Conservation (phyloP, 2,797 vertebrate genomes). For the Enteromius paludinosus region DNA sequence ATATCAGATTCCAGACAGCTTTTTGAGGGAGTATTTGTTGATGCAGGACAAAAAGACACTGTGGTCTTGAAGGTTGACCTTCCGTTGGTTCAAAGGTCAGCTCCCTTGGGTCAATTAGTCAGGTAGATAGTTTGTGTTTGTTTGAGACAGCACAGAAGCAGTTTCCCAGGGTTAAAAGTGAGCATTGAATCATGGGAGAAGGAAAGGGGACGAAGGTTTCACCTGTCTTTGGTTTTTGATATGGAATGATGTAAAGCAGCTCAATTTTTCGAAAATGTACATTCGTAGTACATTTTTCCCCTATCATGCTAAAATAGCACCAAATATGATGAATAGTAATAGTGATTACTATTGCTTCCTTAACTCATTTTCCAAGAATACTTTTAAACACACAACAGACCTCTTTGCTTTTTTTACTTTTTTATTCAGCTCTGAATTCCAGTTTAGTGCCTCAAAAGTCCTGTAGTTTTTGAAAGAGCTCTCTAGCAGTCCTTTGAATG, state of each 20-base stretch:
- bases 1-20: background rate
- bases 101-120: slow-evolving; percentile 41
- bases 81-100: slow-evolving; percentile 27
- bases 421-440: background rate
- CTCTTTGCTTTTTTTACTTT: background rate
- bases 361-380: background rate
- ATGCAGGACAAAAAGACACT: slow-evolving; percentile 28
- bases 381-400: background rate
- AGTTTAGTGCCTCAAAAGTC: background rate
- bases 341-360: background rate
- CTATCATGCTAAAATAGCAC: background rate
- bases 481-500: background rate
- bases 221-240: slow-evolving; percentile 1
- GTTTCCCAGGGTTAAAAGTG: slow-evolving; percentile 23
- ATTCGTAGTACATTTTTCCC: background rate
- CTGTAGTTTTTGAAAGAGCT: background rate
- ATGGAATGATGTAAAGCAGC: background rate
- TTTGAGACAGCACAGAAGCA: slow-evolving; percentile 7
- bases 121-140: slow-evolving; percentile 19
- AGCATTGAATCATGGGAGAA: background rate
- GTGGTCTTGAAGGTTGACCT: slow-evolving; percentile 27
- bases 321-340: background rate
- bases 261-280: background rate
- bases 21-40: slow-evolving; percentile 20
- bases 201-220: background rate